Base-by-base conservation (phyloP, 2,888 invertebrate species). In the Amiota mariae region DNA sequence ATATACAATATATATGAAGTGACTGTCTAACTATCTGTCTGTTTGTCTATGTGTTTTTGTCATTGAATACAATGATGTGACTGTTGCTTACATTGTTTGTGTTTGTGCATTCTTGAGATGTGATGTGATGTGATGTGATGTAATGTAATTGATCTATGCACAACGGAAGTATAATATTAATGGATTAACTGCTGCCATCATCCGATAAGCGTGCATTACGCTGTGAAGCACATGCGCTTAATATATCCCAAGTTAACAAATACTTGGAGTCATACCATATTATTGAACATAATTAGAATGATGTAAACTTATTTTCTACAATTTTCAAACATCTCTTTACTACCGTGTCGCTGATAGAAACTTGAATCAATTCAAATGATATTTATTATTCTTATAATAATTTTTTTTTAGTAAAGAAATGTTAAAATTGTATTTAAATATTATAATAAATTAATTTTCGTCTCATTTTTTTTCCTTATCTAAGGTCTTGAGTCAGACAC, bases 161-260 rank as follows among this genome's bases (percentile, higher is more conserved):
- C 47, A 64, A 64, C 64, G 15, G 48, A 66, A 66, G 66, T 49
- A n/a, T 66, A 8, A 8, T 71, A 80, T 82, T 87, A 87, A 85
- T 86, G 87, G 85, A 87, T 87, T 87, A 87, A 82, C 79, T 78
- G 78, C 80, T 84, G 80, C 73, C 80, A 79, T 77, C 79, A 77
- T 77, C 81, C 85, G 83, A 85, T 85, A 80, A 80, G 82, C 85
- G 81, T 85, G 83, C 85, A 84, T 84, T 85, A 78, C 79, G 78
- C 85, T 84, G 83, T 85, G 85, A 84, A 80, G 78, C 78, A 82
- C 85, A 83, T 79, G 82, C 81, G 78, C 72, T 78, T 80, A 79
- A 84, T 80, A 79, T 79, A 74, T 78, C 8, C 36, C 0, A 36
- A 36, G 3, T 36, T 36, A 2, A 36, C 36, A 2, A 36, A 36